Evolutionary conservation across 1,140 invertebrate species (phyloP).

Genomic region (Sipha flava): DNA sequence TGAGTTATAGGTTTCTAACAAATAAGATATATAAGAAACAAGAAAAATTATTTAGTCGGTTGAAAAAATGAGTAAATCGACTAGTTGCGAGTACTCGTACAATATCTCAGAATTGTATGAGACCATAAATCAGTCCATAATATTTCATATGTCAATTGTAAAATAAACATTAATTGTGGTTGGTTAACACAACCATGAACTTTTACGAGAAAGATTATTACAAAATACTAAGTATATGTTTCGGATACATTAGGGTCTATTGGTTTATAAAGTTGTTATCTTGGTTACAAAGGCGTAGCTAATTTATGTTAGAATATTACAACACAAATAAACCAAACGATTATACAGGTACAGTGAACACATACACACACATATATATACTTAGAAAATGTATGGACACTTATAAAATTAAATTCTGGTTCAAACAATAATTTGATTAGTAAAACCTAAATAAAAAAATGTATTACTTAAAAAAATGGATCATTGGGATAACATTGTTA

Average conservation of each 20-base stretch:
- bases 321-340: background rate
- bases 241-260: constrained; percentile 3
- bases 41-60: background rate
- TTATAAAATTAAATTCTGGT: background rate
- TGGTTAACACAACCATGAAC: constrained; percentile 5
- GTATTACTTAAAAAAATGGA: background rate
- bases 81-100: background rate
- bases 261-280: constrained; percentile 13
- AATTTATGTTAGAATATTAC: constrained; percentile 11
- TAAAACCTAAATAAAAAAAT: background rate
- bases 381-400: background rate
- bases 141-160: background rate
- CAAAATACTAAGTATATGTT: constrained; percentile 13
- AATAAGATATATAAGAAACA: too few species aligned
- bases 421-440: background rate
- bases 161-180: background rate
- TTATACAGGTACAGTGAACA: background rate
- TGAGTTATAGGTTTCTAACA: too few species aligned
- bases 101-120: background rate
- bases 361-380: background rate
- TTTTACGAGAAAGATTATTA: constrained; percentile 12
- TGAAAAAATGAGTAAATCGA: background rate
- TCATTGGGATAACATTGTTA: too few species aligned
- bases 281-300: constrained; percentile 12
- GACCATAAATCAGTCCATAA: background rate